phyloP scores from a whole-genome alignment of 2,797 vertebrate species.

The Sebastes trivittatus region DNA sequence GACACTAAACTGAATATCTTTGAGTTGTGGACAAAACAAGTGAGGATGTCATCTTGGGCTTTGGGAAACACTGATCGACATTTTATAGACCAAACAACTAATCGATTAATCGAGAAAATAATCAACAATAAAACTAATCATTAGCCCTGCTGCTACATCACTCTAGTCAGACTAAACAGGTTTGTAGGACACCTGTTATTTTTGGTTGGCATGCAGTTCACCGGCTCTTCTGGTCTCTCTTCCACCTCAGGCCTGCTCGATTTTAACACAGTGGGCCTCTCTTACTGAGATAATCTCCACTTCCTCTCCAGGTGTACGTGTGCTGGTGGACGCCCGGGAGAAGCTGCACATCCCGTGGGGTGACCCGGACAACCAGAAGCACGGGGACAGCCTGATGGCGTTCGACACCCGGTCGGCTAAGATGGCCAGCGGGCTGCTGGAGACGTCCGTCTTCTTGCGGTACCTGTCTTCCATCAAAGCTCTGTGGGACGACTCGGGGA shows the following conservation, averaged over 20 bases:
- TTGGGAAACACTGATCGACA: too few relatives aligned
- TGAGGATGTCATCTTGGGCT: too few relatives aligned
- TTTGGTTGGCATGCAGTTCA: not conserved
- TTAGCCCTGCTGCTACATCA: not conserved
- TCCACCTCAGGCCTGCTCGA: not conserved
- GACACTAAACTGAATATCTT: too few relatives aligned
- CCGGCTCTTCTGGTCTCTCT: not conserved
- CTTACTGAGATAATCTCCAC: not conserved
- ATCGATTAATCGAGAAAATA: too few relatives aligned
- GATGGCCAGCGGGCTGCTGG: conserved; percentile 89
- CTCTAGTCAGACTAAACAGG: not conserved
- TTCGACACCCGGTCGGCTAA: conserved; percentile 90
- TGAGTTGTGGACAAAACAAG: too few relatives aligned
- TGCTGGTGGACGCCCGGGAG: conserved; percentile 95
- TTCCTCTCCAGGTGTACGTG: conserved; percentile 87
- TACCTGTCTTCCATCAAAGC: conserved; percentile 88
- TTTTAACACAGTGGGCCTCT: not conserved
- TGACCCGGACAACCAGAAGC: conserved; percentile 87
- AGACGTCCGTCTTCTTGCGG: conserved; percentile 85
- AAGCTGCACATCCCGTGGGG: conserved; percentile 99
- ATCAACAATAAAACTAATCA: too few relatives aligned
- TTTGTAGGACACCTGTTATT: not conserved
- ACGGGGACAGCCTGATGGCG: conserved; percentile 91
- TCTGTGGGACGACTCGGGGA: conserved; percentile 91
- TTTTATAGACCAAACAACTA: too few relatives aligned